phyloP scores from a whole-genome alignment of 2,797 vertebrate genomes.

The Sarcoramphus papa region DNA sequence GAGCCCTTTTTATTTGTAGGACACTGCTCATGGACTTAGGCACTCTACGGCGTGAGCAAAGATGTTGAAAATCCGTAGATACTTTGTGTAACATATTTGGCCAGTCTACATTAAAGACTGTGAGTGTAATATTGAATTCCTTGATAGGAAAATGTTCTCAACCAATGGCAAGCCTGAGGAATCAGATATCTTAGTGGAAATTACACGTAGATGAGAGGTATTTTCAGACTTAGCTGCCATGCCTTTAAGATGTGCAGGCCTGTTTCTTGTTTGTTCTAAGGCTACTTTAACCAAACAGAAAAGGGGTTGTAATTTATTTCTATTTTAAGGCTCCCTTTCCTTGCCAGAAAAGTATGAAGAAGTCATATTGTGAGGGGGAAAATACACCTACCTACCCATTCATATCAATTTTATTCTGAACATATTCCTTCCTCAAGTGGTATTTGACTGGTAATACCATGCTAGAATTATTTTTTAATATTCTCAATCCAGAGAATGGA shows the following conservation, averaged over 20 bases:
- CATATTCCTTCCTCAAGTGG: neutral
- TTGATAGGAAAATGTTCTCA: neutral
- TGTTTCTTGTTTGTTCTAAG: constrained; percentile 29
- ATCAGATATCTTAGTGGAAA: neutral
- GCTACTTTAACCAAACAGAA: neutral
- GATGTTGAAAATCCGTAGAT: neutral
- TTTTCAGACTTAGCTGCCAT: neutral
- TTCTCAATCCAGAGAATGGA: neutral
- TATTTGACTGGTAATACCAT: neutral
- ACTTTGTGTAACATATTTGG: neutral
- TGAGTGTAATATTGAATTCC: neutral
- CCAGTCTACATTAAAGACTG: neutral
- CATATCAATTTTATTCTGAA: neutral
- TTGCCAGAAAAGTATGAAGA: neutral
- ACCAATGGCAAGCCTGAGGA: neutral
- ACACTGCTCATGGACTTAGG: neutral
- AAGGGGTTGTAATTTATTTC: neutral
- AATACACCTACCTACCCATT: neutral
- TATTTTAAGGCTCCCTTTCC: constrained; percentile 1
- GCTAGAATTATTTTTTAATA: neutral
- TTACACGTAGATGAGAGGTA: neutral
- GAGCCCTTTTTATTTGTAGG: neutral
- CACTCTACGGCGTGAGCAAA: neutral
- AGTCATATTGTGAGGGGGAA: neutral
- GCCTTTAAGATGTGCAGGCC: constrained; percentile 3